Conservation (phyloP, 2,888 invertebrate species). For the Hydrotaea cyrtoneurina region DNA sequence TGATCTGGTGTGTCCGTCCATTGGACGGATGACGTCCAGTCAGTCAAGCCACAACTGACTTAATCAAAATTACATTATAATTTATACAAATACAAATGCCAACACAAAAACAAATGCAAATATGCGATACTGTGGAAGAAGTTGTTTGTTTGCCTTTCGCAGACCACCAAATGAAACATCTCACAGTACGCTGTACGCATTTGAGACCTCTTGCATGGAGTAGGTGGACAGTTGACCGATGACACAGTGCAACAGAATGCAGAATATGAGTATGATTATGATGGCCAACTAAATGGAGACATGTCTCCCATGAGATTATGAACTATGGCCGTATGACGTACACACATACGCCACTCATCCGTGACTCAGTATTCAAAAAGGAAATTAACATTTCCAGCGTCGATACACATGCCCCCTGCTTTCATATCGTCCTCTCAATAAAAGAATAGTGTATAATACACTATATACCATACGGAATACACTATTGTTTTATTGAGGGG, state of each 20-base stretch:
- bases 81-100: constrained; percentile 14
- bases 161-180: constrained; percentile 15
- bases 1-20: neutral
- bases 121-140: constrained; percentile 12
- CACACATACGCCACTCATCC: no score
- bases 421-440: no score
- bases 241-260: neutral
- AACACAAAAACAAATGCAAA: constrained; percentile 28
- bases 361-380: no score
- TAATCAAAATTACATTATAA: constrained; percentile 50
- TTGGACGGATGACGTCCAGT: neutral
- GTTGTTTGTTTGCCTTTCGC: constrained; percentile 35
- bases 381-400: no score
- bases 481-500: no score
- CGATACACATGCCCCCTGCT: no score
- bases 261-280: no score
- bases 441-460: no score
- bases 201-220: neutral
- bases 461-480: no score
- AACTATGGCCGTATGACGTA: no score
- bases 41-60: constrained; percentile 21
- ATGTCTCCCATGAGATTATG: no score
- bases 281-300: no score
- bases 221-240: neutral
- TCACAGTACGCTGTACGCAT: neutral